Conservation (phyloP, 2,888 invertebrate genomes). For the Cephus pulcher region DNA sequence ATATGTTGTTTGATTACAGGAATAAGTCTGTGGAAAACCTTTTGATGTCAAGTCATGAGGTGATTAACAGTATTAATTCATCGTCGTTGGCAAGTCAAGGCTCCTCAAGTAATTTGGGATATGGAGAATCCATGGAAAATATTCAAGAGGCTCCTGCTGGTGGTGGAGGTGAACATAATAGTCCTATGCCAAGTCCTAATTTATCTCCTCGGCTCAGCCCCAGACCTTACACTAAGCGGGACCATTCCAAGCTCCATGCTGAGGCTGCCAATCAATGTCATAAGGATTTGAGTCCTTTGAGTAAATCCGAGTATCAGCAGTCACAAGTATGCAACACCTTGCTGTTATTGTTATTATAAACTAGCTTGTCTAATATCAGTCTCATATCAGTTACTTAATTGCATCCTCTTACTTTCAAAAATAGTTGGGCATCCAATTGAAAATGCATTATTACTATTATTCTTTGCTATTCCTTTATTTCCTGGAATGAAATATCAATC, state of each 20-base stretch:
- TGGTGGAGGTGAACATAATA: slow-evolving; percentile 50
- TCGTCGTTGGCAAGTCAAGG: slow-evolving; percentile 69
- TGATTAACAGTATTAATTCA: slow-evolving; percentile 75
- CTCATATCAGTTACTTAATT: neutral
- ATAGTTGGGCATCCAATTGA: neutral
- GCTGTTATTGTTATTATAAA: neutral
- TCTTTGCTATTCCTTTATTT: neutral
- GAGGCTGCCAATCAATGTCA: slow-evolving; percentile 34
- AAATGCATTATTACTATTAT: neutral
- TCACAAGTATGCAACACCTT: slow-evolving; percentile 35
- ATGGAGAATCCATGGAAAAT: slow-evolving; percentile 51
- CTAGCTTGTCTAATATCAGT: neutral
- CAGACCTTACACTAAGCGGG: slow-evolving; percentile 49
- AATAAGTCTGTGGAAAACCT: slow-evolving; percentile 76
- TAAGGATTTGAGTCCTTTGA: slow-evolving; percentile 40
- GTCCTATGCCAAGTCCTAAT: slow-evolving; percentile 68
- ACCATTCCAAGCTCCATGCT: slow-evolving; percentile 40
- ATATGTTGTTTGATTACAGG: slow-evolving; percentile 61
- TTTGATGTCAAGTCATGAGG: slow-evolving; percentile 75
- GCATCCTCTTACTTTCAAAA: neutral
- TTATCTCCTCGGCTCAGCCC: slow-evolving; percentile 69
- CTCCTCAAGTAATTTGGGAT: slow-evolving; percentile 67
- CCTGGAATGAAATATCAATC: neutral
- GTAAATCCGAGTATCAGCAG: slow-evolving; percentile 49
- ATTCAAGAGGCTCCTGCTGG: slow-evolving; percentile 61